Evolutionary conservation across 2,888 invertebrate genomes (phyloP).

Genomic region (Aporophyla nigra): DNA sequence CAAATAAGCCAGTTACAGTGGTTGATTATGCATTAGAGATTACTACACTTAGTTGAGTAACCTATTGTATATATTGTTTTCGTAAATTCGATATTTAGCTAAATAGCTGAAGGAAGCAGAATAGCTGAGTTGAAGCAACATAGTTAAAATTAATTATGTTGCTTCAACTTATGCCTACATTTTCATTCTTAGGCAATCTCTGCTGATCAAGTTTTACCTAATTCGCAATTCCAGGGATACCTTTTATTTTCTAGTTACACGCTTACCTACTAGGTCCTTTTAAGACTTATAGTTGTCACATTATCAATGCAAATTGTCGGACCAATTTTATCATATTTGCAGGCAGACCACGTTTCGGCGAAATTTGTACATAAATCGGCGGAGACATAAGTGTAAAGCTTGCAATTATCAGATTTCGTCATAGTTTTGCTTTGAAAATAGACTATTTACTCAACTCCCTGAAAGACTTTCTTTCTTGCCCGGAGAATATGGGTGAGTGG

Average conservation of each 20-base stretch:
- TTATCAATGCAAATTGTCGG: slow-evolving; percentile 57
- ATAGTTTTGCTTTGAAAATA: slow-evolving; percentile 1
- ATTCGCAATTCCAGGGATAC: slow-evolving; percentile 11
- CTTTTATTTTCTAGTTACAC: slow-evolving; percentile 18
- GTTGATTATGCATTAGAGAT: background rate
- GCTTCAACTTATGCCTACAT: background rate
- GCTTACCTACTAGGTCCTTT: background rate
- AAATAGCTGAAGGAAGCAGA: no score
- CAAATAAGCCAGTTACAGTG: background rate
- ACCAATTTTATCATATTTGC: slow-evolving; percentile 51
- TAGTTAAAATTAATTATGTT: no score
- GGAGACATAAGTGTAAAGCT: slow-evolving; percentile 26
- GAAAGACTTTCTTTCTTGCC: background rate
- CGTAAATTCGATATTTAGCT: background rate
- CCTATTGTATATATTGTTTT: no score
- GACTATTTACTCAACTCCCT: background rate
- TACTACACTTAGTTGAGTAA: background rate
- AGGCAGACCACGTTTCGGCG: slow-evolving; percentile 60
- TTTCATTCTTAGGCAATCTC: background rate
- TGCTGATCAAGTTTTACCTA: slow-evolving; percentile 12
- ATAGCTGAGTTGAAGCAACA: no score
- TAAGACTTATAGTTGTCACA: slow-evolving; percentile 36
- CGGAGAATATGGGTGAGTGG: background rate
- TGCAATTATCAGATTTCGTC: slow-evolving; percentile 37
- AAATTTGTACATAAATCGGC: slow-evolving; percentile 42